A percentile compares a stretch with the other conserved stretches of the same genome.
Evolutionary conservation across 2,113 vertebrate genomes (phyloP).

Genomic region (Prinia subflava): DNA sequence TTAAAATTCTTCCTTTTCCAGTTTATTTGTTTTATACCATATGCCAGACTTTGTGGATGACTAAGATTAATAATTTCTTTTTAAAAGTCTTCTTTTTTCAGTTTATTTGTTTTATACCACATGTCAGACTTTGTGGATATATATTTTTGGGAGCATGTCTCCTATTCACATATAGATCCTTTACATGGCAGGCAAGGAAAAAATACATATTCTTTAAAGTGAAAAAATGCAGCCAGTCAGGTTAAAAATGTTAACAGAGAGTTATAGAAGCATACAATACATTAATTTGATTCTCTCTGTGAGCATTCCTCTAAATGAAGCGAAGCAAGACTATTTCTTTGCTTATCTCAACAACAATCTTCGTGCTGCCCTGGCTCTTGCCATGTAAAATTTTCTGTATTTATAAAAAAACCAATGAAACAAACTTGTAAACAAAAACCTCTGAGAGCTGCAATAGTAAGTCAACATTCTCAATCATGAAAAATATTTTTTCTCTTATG

Average conservation of each 20-base stretch:
- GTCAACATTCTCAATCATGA: not conserved
- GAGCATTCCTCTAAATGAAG: not conserved
- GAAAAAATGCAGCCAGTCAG: not conserved
- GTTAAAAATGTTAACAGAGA: not conserved
- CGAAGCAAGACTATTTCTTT: not conserved
- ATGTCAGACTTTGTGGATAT: not conserved
- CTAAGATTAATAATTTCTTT: not conserved
- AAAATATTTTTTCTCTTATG: not conserved
- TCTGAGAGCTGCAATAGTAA: not conserved
- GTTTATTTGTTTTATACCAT: not conserved
- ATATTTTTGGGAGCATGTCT: not conserved
- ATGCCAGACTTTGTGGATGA: not conserved
- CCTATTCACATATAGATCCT: not conserved
- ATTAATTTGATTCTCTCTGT: not conserved
- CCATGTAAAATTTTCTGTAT: not conserved
- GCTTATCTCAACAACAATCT: not conserved
- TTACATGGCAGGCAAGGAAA: not conserved
- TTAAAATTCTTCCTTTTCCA: not conserved
- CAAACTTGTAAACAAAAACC: not conserved
- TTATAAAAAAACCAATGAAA: not conserved
- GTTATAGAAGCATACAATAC: not conserved
- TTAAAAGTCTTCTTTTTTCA: not conserved
- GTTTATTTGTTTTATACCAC: not conserved
- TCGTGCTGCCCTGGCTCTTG: not conserved
- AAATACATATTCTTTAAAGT: not conserved